These are phyloP conservation scores for Drosophila putrida DNA, from an alignment of 2,888 invertebrate genomes.

Conservation along the genomic window DNA sequence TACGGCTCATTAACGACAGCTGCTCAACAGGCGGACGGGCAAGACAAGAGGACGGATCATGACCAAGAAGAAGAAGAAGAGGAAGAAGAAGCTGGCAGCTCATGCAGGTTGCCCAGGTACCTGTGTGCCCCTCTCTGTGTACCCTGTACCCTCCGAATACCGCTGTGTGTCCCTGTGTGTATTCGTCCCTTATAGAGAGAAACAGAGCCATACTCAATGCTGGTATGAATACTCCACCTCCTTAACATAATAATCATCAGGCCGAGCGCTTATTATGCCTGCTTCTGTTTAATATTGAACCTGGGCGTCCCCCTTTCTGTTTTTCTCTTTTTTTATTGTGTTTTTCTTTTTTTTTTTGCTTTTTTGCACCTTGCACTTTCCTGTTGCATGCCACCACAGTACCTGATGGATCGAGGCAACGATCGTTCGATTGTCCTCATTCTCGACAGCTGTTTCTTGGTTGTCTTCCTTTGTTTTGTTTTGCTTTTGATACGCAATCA, in stretches of 20 bases:
- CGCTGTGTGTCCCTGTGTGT: conserved; percentile 10
- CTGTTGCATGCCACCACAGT: conserved; percentile 51
- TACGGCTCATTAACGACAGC: conserved; percentile 76
- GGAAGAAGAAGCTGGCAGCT: conserved; percentile 16
- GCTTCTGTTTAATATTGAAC: conserved; percentile 73
- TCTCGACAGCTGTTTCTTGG: conserved; percentile 73
- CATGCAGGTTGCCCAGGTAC: conserved; percentile 53
- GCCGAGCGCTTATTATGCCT: conserved; percentile 64
- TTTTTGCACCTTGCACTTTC: conserved; percentile 75
- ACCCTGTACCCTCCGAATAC: no score
- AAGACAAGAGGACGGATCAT: conserved; percentile 17
- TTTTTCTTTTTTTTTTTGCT: conserved; percentile 4
- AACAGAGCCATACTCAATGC: conserved; percentile 15
- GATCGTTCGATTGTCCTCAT: conserved; percentile 48
- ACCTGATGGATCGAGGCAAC: conserved; percentile 21
- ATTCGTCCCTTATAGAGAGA: conserved; percentile 12
- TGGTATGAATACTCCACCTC: conserved; percentile 28
- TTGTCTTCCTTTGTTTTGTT: conserved; percentile 55
- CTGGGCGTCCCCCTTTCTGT: conserved; percentile 31
- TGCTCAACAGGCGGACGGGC: conserved; percentile 60
- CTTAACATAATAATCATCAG: conserved; percentile 64
- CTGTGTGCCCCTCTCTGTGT: conserved; percentile 28
- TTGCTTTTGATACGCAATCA: conserved; percentile 50
- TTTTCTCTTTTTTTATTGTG: conserved; percentile 26
- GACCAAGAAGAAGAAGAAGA: conserved; percentile 18